Conservation (phyloP, 2,113 vertebrate species). For the Probosciger aterrimus region DNA sequence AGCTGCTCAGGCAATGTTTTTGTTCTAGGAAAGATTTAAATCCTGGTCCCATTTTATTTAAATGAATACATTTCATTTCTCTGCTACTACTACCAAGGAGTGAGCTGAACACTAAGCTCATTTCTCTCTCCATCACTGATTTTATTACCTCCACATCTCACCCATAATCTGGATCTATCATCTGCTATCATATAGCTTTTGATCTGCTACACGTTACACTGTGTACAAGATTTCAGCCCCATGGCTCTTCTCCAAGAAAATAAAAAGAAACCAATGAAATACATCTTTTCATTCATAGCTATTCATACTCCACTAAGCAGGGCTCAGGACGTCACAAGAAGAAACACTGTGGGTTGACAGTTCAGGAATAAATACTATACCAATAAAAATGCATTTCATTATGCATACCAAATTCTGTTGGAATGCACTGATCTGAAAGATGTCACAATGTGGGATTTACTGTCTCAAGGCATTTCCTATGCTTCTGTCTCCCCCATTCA, state of each 20-base stretch:
- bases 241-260: conserved; percentile 4
- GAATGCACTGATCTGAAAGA: neutral
- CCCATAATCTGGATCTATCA: neutral
- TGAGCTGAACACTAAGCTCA: neutral
- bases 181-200: neutral
- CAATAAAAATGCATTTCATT: neutral
- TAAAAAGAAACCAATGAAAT: neutral
- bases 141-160: conserved; percentile 34
- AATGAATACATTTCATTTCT: conserved; percentile 1
- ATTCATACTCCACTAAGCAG: neutral
- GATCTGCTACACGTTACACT: neutral
- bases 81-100: neutral
- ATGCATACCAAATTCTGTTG: neutral
- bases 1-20: neutral
- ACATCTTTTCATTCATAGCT: neutral
- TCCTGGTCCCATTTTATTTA: conserved; percentile 1
- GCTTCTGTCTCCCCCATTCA: neutral
- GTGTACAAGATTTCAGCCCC: neutral
- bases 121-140: conserved; percentile 17
- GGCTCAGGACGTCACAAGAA: neutral
- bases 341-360: neutral
- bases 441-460: neutral
- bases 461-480: neutral
- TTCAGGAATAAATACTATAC: neutral
- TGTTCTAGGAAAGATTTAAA: conserved; percentile 21